Percentiles rank a stretch among this genome's conserved stretches.
Evolutionary conservation across 92 coral and sea anemone genomes (phyloP).

Genomic region (Phenganax stokvisi): DNA sequence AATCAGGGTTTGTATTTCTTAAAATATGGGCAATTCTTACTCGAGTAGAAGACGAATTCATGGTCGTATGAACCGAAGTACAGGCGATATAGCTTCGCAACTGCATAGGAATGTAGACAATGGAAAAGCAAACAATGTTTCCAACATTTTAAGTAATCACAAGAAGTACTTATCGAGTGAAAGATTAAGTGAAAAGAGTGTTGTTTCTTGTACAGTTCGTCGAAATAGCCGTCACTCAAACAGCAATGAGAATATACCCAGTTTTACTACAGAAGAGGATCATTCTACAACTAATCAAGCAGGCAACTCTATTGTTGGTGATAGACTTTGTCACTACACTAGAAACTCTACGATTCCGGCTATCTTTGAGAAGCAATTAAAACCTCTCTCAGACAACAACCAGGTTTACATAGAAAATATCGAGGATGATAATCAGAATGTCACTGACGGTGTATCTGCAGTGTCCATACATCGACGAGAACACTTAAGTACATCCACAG

Average conservation of each 20-base stretch:
- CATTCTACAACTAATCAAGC: background rate
- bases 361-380: background rate
- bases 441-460: background rate
- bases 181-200: background rate
- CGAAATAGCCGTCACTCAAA: slow-evolving; percentile 18
- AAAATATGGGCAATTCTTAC: slow-evolving; percentile 21
- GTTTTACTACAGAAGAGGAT: too few relatives aligned
- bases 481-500: slow-evolving; percentile 28
- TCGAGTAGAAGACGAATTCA: slow-evolving; percentile 24
- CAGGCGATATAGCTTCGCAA: slow-evolving; percentile 12
- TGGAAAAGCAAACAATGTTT: background rate
- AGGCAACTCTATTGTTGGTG: slow-evolving; percentile 23
- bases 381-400: background rate
- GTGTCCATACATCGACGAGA: slow-evolving; percentile 27
- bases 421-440: slow-evolving; percentile 24
- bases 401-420: slow-evolving; percentile 6
- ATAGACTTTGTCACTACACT: slow-evolving; percentile 26
- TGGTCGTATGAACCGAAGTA: background rate
- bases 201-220: slow-evolving; percentile 6
- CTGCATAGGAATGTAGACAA: slow-evolving; percentile 14
- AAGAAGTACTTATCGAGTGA: slow-evolving; percentile 10
- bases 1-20: background rate
- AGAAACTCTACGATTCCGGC: slow-evolving; percentile 34
- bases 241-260: background rate
- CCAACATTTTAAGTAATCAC: background rate